Base-by-base conservation (phyloP, 2,113 vertebrate genomes). In the Pygoscelis antarcticus region DNA sequence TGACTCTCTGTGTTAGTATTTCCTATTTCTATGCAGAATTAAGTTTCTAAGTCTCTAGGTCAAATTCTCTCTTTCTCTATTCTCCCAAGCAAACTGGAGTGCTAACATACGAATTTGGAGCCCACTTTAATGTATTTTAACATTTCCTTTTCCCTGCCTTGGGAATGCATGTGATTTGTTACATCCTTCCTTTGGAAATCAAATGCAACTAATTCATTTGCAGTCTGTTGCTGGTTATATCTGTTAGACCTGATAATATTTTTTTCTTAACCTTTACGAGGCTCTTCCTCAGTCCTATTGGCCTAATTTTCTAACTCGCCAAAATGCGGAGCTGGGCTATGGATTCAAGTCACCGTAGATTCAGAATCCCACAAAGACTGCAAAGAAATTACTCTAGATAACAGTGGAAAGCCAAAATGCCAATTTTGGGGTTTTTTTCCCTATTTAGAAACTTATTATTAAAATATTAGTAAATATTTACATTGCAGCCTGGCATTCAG, bases 361-460 rank as follows among this genome's bases (percentile, higher is more conserved):
- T 30, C 40, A 69, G 54, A 77, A 52, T 61, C 14, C 19, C 30
- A 66, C 4, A 4, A 62, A 30, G 7, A 78, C 12, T 46, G 22
- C 3, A 55, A 74, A 62, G 51, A 90, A 61, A 47, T 47, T 34
- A 34, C 27, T 83, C 54, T 36, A 72, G 32, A 10, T 61, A 57
- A 60, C 32, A 69, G 30, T 40, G 40, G 40, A n/a, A 94, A 77
- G 20, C 27, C 13, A 69, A 82, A 90, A 77, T 54, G 5, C 6
- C 17, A 21, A 21, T 44, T 60, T 22, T 13, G 4, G 0, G 18
- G 32, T 18, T n/a, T 32, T 16, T 1, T 0, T 1, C 7, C 9
- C 30, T 49, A 8, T 54, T 93, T 60, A 83, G 61, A 78, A 94
- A 88, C 8, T 34, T 79, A 15, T 26, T 84, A 42, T 65, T 72